Evolutionary conservation across 1,140 invertebrate genomes (phyloP).

Genomic region (Penaeus vannamei): DNA sequence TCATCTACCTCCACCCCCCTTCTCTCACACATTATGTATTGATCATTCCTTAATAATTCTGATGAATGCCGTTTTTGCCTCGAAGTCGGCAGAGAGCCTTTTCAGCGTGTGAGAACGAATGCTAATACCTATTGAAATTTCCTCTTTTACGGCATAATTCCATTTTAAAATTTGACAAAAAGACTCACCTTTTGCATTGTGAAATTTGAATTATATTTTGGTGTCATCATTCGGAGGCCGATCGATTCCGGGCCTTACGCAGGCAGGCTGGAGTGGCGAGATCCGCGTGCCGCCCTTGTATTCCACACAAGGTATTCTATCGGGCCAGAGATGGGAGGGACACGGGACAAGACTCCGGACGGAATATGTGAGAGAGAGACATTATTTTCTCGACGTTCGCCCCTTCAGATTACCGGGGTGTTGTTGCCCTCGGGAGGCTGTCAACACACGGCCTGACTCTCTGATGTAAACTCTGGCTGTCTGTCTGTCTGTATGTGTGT

Average conservation of each 20-base stretch:
- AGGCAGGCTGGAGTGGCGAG: background rate
- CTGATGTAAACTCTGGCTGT: too few relatives aligned
- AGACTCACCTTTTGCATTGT: conserved; percentile 64
- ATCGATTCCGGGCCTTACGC: conserved; percentile 35
- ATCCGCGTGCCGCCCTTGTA: conserved; percentile 5
- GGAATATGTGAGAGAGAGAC: conserved; percentile 51
- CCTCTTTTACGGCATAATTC: conserved; percentile 64
- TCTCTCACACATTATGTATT: conserved; percentile 56
- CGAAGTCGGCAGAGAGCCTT: conserved; percentile 39
- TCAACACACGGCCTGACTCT: too few relatives aligned
- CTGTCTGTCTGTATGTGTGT: too few relatives aligned
- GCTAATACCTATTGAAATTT: conserved; percentile 63
- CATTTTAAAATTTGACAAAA: conserved; percentile 66
- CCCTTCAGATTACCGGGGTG: too few relatives aligned
- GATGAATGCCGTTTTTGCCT: conserved; percentile 62
- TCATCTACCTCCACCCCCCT: background rate
- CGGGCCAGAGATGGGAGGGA: conserved; percentile 44
- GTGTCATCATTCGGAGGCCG: conserved; percentile 46
- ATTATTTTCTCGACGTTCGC: background rate
- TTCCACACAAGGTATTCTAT: conserved; percentile 60
- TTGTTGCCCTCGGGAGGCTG: too few relatives aligned
- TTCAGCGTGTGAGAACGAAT: conserved; percentile 61
- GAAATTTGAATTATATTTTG: conserved; percentile 65
- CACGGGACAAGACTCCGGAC: conserved; percentile 53
- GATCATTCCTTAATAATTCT: conserved; percentile 64